Evolutionary conservation across 2,797 vertebrate genomes (phyloP), one percentile per base, ranked within the genome.

Genomic region (Amblyraja radiata): DNA sequence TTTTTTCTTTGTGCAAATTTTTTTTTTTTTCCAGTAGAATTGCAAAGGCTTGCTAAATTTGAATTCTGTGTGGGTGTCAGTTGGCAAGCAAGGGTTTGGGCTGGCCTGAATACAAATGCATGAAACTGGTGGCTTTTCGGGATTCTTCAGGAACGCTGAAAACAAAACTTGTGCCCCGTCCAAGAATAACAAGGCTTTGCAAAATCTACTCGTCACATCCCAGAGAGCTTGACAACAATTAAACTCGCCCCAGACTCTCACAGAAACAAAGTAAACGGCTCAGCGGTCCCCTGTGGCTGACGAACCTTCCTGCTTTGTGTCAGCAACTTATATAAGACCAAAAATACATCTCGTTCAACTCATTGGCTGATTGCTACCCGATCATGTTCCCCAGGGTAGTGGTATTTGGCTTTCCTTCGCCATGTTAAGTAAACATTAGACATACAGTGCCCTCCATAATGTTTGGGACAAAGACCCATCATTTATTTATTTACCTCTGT

Each of bases 131-230:
- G 23, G 39, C 65, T 92, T 46, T 54, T 54, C 23, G 92, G 84
- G 81, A 32, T 65, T 65, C n/a, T 32, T 6, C 71, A 76, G 28
- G 76, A 54, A 58, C 71, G 28, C 36, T 76, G 71, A 76, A 74
- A 28, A 39, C 90, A 39, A 76, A 54, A n/a, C 39, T 76, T 65
- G 6, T 54, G n/a, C 68, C 71, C 25, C 0, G 3, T 92, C 71
- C 90, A 92, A 92, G 68, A 92, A 92, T 28, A 92, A 92, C 73
- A 92, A 68, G 92, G 74, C 68, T 25, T 74, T 54, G 13, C 90
- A 76, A 92, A 92, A 92, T 32, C 16, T 92, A 74, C 46, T 58
- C 28, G 71, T 54, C 14, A 16, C 39, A 58, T 74, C 46, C 68
- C n/a, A 32, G 36, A 46, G 68, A 28, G 71, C 90, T 92, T 76